Conservation (phyloP, 2,888 invertebrate genomes). For the Balanococcus diminutus region DNA sequence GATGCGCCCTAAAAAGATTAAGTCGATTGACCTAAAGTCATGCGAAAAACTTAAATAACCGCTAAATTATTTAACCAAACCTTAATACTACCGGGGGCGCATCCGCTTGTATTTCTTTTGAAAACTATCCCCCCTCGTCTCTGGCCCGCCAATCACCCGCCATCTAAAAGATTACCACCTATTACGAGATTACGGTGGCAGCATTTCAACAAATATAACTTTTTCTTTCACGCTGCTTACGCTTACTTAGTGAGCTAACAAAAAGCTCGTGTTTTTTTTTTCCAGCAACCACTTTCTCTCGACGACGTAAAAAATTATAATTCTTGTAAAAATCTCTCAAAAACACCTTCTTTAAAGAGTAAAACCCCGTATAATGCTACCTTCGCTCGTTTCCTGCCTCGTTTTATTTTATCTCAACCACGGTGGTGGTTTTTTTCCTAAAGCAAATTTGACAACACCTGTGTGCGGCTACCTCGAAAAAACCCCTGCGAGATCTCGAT, state of each 20-base stretch:
- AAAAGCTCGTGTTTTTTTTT: not conserved
- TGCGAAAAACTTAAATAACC: constrained; percentile 24
- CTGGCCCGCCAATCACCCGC: not conserved
- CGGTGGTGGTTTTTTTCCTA: not conserved
- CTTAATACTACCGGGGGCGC: not conserved
- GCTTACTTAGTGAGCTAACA: too few species aligned
- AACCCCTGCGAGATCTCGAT: not conserved
- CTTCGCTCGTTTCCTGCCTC: not conserved
- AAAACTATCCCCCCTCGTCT: not conserved
- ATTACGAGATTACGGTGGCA: not conserved
- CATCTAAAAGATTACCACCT: constrained; percentile 1
- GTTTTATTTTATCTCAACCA: too few species aligned
- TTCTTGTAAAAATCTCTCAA: not conserved
- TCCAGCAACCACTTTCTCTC: not conserved
- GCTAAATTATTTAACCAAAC: constrained; percentile 33
- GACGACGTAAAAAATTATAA: constrained; percentile 20
- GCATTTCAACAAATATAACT: not conserved
- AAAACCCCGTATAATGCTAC: not conserved
- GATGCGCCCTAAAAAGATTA: constrained; percentile 33
- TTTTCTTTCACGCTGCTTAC: not conserved
- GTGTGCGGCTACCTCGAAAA: not conserved
- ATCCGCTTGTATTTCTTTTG: not conserved
- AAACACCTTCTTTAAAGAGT: not conserved
- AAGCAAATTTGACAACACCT: constrained; percentile 19
- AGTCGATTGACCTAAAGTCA: constrained; percentile 30